Percentiles rank a stretch among this genome's conserved stretches.
Conservation (phyloP, 2,113 vertebrate species). For the Delphinus delphis region DNA sequence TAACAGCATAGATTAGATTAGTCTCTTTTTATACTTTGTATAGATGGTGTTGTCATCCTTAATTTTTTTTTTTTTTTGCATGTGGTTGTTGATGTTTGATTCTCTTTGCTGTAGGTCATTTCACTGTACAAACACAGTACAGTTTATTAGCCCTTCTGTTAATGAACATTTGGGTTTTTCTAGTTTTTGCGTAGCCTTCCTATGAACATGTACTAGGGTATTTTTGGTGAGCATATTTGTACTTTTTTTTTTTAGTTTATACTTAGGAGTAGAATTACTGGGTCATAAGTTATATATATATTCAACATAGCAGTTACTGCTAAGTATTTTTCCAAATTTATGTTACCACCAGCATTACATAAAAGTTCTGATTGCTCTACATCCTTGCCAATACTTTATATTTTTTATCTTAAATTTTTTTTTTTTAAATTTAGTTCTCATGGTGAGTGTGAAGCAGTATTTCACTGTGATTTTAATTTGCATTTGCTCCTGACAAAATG, state of each 20-base stretch:
- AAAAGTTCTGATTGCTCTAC: not conserved
- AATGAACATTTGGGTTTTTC: not conserved
- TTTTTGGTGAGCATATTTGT: conserved; percentile 13
- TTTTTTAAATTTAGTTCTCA: not conserved
- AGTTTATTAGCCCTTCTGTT: not conserved
- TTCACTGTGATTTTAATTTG: conserved; percentile 21
- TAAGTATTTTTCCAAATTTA: not conserved
- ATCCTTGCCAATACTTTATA: not conserved
- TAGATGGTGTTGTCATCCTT: not conserved
- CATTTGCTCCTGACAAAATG: not conserved
- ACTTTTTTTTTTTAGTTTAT: conserved; percentile 4
- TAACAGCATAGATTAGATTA: not conserved
- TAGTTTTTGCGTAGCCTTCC: not conserved
- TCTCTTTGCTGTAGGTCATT: not conserved
- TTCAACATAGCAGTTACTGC: not conserved
- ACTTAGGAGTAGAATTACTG: not conserved
- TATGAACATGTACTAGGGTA: not conserved
- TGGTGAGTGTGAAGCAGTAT: not conserved
- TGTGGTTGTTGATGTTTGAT: not conserved
- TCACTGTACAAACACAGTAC: not conserved
- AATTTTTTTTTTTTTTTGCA: not conserved
- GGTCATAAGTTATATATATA: not conserved
- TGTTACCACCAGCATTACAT: not conserved
- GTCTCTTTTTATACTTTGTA: not conserved
- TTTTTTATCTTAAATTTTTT: not conserved